Conservation (phyloP, 2,888 invertebrate species). For the Catocala sponsa region DNA sequence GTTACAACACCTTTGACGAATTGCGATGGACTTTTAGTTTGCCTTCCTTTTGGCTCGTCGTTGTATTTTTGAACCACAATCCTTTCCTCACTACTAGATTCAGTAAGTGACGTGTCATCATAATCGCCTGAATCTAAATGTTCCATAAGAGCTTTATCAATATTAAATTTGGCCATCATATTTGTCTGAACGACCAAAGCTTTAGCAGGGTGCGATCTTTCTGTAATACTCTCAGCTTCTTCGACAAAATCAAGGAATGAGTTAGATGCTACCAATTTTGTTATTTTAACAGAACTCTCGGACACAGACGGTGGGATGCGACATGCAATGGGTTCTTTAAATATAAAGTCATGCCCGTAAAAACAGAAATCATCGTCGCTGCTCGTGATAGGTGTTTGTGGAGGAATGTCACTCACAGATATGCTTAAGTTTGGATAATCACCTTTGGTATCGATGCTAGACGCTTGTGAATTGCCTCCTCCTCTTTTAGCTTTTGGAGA, state of each 20-base stretch:
- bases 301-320: conserved; percentile 74
- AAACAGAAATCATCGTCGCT: conserved; percentile 81
- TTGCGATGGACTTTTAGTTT: conserved; percentile 68
- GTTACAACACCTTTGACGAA: conserved; percentile 67
- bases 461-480: conserved; percentile 76
- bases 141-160: conserved; percentile 74
- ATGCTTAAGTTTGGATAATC: conserved; percentile 78
- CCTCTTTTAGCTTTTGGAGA: conserved; percentile 90
- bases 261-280: conserved; percentile 75
- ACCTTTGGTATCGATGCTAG: conserved; percentile 82
- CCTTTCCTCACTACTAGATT: conserved; percentile 79
- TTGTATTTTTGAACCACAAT: conserved; percentile 60
- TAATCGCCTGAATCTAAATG: conserved; percentile 80
- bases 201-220: conserved; percentile 71
- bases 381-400: conserved; percentile 77
- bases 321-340: conserved; percentile 78
- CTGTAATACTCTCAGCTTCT: conserved; percentile 75
- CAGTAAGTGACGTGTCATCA: conserved; percentile 78
- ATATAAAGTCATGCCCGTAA: conserved; percentile 83
- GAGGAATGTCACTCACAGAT: conserved; percentile 76
- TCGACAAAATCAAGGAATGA: conserved; percentile 77
- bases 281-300: conserved; percentile 74
- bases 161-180: conserved; percentile 83
- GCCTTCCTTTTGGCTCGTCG: conserved; percentile 54
- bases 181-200: conserved; percentile 76